phyloP scores from a whole-genome alignment of 1,140 invertebrate species.

The Piezodorus guildinii region DNA sequence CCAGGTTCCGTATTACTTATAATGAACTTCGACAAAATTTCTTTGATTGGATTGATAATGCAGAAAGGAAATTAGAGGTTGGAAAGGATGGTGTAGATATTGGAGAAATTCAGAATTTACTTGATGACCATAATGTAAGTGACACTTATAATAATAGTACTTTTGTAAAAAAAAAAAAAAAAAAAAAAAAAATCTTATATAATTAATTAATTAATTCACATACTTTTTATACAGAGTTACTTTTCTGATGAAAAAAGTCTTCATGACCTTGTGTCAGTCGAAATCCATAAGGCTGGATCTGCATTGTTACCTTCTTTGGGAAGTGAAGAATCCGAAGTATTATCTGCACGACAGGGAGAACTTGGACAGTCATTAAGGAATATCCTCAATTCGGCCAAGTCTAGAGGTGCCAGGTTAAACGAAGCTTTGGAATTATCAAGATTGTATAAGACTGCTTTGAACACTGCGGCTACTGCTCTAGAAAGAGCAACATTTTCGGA shows the following conservation, averaged over 20 bases:
- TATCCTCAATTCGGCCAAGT: constrained; percentile 54
- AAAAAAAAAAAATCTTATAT: neutral
- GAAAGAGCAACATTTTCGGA: constrained; percentile 59
- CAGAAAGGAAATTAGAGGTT: constrained; percentile 60
- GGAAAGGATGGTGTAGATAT: constrained; percentile 77
- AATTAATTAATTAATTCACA: neutral
- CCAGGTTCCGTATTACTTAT: constrained; percentile 60
- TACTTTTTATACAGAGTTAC: constrained; percentile 42
- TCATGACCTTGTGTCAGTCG: constrained; percentile 64
- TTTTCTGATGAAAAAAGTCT: constrained; percentile 66
- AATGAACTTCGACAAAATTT: constrained; percentile 60
- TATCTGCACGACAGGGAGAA: constrained; percentile 63
- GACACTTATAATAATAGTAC: neutral
- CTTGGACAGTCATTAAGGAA: constrained; percentile 68
- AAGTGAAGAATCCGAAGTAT: constrained; percentile 63
- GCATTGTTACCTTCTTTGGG: constrained; percentile 76
- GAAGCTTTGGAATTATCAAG: constrained; percentile 49
- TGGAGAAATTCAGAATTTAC: constrained; percentile 64
- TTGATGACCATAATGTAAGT: constrained; percentile 69
- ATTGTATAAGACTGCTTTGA: constrained; percentile 60
- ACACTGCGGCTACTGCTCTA: constrained; percentile 60
- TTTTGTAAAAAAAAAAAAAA: too few relatives aligned
- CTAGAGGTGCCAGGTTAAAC: constrained; percentile 29
- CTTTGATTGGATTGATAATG: constrained; percentile 73
- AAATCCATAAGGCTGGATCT: constrained; percentile 69